phyloP scores from a whole-genome alignment of 1,140 invertebrate species.

The Platyscapa corneri region DNA sequence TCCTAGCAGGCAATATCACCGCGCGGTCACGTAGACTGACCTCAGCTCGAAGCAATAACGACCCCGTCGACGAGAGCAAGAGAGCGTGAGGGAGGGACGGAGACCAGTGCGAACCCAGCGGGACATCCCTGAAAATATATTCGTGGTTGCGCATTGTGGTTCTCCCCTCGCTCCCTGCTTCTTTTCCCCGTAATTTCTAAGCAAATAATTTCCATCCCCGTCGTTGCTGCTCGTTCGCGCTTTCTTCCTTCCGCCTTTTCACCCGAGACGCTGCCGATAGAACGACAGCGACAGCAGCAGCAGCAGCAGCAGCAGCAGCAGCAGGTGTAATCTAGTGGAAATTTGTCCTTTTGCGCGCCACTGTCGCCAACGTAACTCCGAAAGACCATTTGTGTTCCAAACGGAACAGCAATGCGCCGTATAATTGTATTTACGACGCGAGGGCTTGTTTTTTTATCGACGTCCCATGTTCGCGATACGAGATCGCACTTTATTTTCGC shows the following conservation, averaged over 20 bases:
- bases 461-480: too few relatives aligned
- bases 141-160: neutral
- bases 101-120: too few relatives aligned
- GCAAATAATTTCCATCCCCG: neutral
- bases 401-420: too few relatives aligned
- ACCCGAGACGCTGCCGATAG: neutral
- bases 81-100: neutral
- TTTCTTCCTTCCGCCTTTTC: neutral
- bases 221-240: neutral
- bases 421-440: too few relatives aligned
- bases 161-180: neutral
- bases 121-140: neutral
- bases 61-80: constrained; percentile 57
- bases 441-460: too few relatives aligned
- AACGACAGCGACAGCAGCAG: too few relatives aligned
- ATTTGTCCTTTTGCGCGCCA: too few relatives aligned
- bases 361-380: too few relatives aligned
- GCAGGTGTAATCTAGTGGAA: too few relatives aligned
- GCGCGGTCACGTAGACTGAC: constrained; percentile 71
- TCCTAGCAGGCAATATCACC: constrained; percentile 64
- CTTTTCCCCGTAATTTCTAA: neutral
- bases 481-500: too few relatives aligned
- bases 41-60: constrained; percentile 70
- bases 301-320: too few relatives aligned
- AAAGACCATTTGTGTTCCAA: too few relatives aligned